A percentile compares a stretch with the other conserved stretches of the same genome.
These are phyloP conservation scores for Mastomys natalensis DNA, from an alignment of 2,113 vertebrate genomes.

Conservation along the genomic window DNA sequence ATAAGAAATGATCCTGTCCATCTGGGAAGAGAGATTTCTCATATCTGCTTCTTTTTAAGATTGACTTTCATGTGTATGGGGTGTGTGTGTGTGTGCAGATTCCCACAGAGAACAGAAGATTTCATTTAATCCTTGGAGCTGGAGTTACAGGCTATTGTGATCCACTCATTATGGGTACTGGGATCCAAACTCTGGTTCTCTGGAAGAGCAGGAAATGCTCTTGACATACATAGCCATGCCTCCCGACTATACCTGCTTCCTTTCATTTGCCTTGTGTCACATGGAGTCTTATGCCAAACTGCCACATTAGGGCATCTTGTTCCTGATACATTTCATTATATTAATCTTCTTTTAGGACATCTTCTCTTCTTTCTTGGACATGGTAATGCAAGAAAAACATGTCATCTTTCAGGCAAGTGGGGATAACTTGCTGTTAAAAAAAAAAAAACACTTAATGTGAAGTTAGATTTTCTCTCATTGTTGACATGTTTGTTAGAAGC, in stretches of 20 bases:
- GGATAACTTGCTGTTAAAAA: not conserved
- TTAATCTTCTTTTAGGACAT: not conserved
- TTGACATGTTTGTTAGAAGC: not conserved
- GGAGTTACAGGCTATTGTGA: not conserved
- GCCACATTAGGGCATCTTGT: not conserved
- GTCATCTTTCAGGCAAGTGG: not conserved
- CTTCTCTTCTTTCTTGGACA: not conserved
- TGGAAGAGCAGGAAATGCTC: not conserved
- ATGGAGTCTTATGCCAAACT: not conserved
- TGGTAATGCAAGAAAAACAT: not conserved
- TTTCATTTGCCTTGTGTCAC: not conserved
- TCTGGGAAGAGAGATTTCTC: not conserved
- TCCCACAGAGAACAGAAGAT: not conserved
- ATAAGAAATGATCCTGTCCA: not conserved
- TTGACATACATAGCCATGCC: not conserved
- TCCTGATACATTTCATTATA: not conserved
- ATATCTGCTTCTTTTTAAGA: not conserved
- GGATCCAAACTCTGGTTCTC: not conserved
- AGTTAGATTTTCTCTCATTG: not conserved
- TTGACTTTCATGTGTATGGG: not conserved
- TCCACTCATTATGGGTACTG: not conserved
- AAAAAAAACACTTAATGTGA: not conserved
- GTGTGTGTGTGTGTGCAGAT: accelerated
- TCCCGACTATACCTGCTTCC: not conserved
- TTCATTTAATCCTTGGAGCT: not conserved